phyloP scores from a whole-genome alignment of 2,113 vertebrate genomes.

The Vicugna pacos region DNA sequence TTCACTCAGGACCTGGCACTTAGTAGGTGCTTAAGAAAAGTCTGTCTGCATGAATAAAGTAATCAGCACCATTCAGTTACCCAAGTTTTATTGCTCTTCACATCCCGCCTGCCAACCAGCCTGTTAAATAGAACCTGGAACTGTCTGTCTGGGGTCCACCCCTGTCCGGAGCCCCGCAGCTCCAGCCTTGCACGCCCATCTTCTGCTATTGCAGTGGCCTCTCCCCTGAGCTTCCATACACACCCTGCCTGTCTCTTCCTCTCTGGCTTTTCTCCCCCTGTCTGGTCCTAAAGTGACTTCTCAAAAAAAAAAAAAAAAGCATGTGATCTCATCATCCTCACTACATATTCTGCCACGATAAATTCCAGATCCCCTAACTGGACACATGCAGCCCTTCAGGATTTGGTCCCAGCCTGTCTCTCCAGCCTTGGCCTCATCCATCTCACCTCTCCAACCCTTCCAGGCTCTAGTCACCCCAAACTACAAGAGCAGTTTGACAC shows the following conservation, averaged over 20 bases:
- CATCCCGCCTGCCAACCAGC: not conserved
- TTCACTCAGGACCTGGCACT: not conserved
- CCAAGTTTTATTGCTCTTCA: not conserved
- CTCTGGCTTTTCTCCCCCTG: not conserved
- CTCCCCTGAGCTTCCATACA: no score
- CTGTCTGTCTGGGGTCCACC: no score
- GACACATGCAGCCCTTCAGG: not conserved
- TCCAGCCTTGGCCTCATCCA: not conserved
- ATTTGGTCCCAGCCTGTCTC: not conserved
- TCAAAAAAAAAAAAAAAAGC: not conserved
- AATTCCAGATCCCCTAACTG: no score
- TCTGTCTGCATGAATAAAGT: not conserved
- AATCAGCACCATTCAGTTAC: not conserved
- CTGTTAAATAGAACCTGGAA: not conserved
- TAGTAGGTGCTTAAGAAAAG: not conserved
- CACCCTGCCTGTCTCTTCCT: not conserved
- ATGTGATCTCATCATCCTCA: not conserved
- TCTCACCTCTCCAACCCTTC: not conserved
- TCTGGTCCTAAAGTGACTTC: not conserved
- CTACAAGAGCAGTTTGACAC: not conserved
- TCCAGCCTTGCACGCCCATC: not conserved
- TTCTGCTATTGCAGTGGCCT: accelerated
- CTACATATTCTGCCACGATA: not conserved
- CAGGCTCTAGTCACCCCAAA: not conserved
- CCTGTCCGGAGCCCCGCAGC: not conserved